Conservation (phyloP, 2,113 vertebrate species). For the Phalacrocorax pelagicus region DNA sequence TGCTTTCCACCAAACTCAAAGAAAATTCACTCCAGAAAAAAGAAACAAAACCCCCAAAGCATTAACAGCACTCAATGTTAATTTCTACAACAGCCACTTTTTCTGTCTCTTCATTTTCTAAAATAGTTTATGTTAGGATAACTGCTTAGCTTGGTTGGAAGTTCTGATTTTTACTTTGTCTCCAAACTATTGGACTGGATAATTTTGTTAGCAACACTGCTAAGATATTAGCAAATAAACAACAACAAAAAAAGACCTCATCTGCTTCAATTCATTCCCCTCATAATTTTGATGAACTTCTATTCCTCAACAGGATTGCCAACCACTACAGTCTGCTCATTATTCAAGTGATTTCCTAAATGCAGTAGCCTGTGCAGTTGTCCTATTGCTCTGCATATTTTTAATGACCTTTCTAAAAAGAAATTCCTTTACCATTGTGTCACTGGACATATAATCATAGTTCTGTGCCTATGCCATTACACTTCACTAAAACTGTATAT, state of each 20-base stretch:
- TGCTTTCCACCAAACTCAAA: neutral
- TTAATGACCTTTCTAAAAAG: neutral
- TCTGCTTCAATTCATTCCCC: neutral
- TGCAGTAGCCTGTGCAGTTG: neutral
- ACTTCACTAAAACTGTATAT: fast-evolving
- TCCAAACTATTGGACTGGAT: neutral
- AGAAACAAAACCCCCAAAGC: neutral
- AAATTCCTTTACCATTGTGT: neutral
- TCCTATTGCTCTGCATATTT: neutral
- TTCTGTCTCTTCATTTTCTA: neutral
- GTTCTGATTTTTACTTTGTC: neutral
- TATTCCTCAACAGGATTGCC: neutral
- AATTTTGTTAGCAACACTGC: neutral
- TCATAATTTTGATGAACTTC: neutral
- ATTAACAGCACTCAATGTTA: neutral
- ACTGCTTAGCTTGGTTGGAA: neutral
- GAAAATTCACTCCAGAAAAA: neutral
- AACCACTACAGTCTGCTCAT: neutral
- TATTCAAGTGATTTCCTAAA: neutral
- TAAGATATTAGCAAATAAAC: neutral
- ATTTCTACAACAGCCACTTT: neutral
- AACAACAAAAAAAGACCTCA: neutral
- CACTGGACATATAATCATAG: neutral
- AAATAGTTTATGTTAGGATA: neutral
- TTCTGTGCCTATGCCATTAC: neutral